These are phyloP conservation scores for Calephelis perditalis DNA, from an alignment of 2,888 invertebrate species.

Conservation along the genomic window DNA sequence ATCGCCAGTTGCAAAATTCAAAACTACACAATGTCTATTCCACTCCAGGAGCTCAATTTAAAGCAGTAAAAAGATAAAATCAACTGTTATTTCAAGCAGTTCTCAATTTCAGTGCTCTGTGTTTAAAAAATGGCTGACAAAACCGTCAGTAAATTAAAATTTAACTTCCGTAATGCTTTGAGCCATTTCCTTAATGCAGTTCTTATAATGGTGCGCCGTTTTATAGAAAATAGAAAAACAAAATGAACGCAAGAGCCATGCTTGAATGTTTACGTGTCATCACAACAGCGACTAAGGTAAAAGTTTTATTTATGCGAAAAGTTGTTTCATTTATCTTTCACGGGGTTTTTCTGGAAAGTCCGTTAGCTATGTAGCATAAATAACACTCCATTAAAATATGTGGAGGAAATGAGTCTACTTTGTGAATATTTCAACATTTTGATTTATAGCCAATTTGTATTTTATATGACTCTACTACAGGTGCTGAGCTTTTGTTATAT, in stretches of 20 bases:
- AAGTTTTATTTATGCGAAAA: conserved; percentile 71
- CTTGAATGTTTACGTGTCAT: conserved; percentile 54
- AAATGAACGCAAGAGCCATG: conserved; percentile 42
- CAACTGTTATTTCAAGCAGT: conserved; percentile 8
- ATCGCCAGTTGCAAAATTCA: too few species aligned
- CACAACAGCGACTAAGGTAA: conserved; percentile 41
- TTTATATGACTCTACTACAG: background rate
- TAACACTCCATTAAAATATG: conserved; percentile 20
- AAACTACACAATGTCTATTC: background rate
- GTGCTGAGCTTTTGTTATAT: background rate
- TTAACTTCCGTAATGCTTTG: conserved; percentile 13
- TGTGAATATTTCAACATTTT: conserved; percentile 15
- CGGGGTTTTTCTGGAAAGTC: conserved; percentile 39
- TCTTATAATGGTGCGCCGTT: conserved; percentile 3
- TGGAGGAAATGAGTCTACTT: conserved; percentile 17
- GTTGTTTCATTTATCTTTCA: conserved; percentile 68
- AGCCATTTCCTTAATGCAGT: conserved; percentile 11
- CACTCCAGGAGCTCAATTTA: background rate
- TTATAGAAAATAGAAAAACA: conserved; percentile 32
- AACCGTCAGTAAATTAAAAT: conserved; percentile 7
- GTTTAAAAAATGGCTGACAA: conserved; percentile 6
- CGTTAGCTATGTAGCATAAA: conserved; percentile 16
- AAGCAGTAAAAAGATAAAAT: background rate
- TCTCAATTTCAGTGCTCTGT: conserved; percentile 2
- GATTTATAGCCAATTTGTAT: conserved; percentile 3